Evolutionary conservation across 2,797 vertebrate genomes (phyloP), one percentile per base, ranked within the genome.

Genomic region (Crocidura indochinensis): DNA sequence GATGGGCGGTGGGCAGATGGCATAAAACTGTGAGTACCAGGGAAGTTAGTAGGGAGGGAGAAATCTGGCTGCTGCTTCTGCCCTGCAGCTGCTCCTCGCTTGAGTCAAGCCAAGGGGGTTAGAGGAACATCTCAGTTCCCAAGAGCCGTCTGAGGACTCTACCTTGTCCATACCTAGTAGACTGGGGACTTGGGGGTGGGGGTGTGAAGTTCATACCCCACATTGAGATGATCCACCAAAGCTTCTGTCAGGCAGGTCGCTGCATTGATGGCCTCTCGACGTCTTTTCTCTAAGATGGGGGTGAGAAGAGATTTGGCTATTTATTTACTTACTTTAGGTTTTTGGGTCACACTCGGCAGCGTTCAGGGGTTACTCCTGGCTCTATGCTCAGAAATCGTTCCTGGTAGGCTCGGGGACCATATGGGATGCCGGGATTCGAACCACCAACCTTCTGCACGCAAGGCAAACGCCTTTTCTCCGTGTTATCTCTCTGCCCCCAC

Each of bases 191-290:
- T 2, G n/a, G 14, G 44, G 53, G 68, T 38, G 53, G 20, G 27
- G 24, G 38, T 3, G 26, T 31, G 64, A 74, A 46, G 79, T 65
- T 91, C 98, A 92, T 98, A 99, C 99, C 99, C 99, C 49, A 99
- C 99, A 89, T 99, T 99, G 71, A 99, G 98, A 94, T 99, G 99
- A 90, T 99, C 99, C 64, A 99, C 99, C 95, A 99, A 95, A 10
- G 99, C 99, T 98, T 99, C 99, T 0, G 99, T 99, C 88, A 99
- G 97, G 95, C 98, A 98, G 24, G 99, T 99, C 15, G 99, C 99
- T 22, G 99, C 99, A 56, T 98, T 88, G 65, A 99, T 99, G 1
- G 99, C 99, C 76, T 99, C 99, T 94, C 98, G 98, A 71, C 99
- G 98, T 53, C 99, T 98, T 94, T 98, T 98, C 94, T 99, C 99